Evolutionary conservation across 2,113 vertebrate species (phyloP).

Genomic region (Redunca redunca): DNA sequence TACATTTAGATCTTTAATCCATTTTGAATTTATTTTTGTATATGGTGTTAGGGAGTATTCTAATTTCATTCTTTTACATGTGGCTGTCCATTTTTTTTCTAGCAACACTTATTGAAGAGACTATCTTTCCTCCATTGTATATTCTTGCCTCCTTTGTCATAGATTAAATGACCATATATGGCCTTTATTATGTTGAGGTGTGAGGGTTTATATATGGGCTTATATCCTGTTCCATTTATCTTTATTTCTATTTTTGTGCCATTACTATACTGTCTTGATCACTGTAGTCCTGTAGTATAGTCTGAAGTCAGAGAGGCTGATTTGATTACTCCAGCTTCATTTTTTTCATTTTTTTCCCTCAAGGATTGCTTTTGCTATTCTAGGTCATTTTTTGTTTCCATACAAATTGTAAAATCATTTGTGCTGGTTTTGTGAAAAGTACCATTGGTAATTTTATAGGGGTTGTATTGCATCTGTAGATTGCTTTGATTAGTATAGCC

Average conservation of each 20-base stretch:
- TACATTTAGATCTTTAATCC: not conserved
- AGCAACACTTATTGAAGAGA: not conserved
- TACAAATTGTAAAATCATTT: not conserved
- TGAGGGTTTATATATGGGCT: not conserved
- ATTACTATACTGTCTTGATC: not conserved
- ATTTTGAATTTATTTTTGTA: not conserved
- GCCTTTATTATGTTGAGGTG: not conserved
- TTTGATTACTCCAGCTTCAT: not conserved
- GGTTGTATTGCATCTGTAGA: not conserved
- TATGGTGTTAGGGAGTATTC: not conserved
- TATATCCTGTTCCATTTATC: not conserved
- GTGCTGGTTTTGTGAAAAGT: not conserved
- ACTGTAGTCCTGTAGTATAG: not conserved
- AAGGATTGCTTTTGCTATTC: not conserved
- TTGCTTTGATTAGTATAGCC: not conserved
- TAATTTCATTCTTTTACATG: not conserved
- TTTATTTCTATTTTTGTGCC: not conserved
- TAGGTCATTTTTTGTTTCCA: not conserved
- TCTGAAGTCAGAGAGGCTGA: not conserved
- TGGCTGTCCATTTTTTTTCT: not conserved
- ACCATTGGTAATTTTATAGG: not conserved
- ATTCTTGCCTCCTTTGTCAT: not conserved
- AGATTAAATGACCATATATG: not conserved
- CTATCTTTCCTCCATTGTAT: not conserved
- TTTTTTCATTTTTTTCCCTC: not conserved